Evolutionary conservation across 2,797 vertebrate species (phyloP).

Genomic region (Jordanella pulchra): DNA sequence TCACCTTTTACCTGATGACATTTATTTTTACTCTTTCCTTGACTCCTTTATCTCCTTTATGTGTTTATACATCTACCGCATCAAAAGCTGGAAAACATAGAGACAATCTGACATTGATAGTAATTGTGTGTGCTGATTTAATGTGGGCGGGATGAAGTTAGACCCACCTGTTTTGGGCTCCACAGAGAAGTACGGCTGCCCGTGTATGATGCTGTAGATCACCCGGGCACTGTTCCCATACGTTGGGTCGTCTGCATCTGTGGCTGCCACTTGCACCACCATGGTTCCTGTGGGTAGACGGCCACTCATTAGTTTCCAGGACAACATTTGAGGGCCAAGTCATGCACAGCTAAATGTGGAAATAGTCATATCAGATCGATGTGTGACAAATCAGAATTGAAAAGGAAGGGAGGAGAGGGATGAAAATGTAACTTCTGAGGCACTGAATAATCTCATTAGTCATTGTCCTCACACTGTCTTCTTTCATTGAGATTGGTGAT

Average conservation of each 20-base stretch:
- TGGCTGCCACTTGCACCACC: conserved; percentile 95
- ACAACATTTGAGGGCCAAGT: conserved; percentile 47
- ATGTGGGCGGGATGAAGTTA: neutral
- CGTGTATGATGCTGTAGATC: conserved; percentile 94
- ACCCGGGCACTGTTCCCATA: conserved; percentile 96
- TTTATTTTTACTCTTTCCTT: neutral
- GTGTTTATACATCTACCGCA: too few relatives aligned
- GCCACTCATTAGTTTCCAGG: conserved; percentile 69
- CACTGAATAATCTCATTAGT: conserved; percentile 51
- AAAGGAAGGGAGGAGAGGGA: conserved; percentile 5
- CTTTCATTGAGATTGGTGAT: conserved; percentile 26
- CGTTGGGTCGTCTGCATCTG: conserved; percentile 94
- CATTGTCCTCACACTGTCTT: conserved; percentile 33
- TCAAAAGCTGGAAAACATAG: neutral
- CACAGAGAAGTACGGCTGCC: conserved; percentile 97
- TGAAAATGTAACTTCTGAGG: conserved; percentile 42
- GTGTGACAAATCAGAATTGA: conserved; percentile 57
- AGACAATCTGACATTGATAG: neutral
- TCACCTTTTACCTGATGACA: neutral
- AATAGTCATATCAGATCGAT: conserved; percentile 41
- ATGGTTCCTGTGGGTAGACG: conserved; percentile 86
- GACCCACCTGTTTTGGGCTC: conserved; percentile 93
- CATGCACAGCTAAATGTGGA: conserved; percentile 66
- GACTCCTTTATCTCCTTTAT: too few relatives aligned
- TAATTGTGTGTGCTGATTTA: neutral